These are phyloP conservation scores for Numenius arquata DNA, from an alignment of 2,113 vertebrate species.

Conservation along the genomic window DNA sequence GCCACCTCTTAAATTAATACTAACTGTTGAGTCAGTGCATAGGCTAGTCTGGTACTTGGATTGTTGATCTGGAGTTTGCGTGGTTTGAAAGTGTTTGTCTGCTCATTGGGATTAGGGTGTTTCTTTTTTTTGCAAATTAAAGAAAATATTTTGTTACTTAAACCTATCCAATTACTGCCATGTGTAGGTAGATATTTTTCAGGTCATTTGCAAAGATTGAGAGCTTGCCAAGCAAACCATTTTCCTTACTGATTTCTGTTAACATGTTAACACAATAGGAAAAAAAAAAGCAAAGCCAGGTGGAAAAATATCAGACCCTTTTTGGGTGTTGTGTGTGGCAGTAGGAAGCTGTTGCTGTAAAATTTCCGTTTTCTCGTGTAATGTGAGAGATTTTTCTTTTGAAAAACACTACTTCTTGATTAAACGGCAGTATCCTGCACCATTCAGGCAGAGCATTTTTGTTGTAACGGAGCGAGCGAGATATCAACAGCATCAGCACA, in stretches of 20 bases:
- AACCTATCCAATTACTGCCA: neutral
- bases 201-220: neutral
- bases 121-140: neutral
- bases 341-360: neutral
- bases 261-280: neutral
- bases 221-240: neutral
- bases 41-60: neutral
- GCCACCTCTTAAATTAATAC: neutral
- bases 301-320: neutral
- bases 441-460: neutral
- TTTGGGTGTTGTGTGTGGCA: neutral
- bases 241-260: slow-evolving; percentile 3
- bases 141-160: neutral
- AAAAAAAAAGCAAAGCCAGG: neutral
- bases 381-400: neutral
- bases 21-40: neutral
- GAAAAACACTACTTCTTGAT: too few species aligned
- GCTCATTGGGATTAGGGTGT: neutral
- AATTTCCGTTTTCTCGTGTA: neutral
- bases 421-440: neutral
- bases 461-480: neutral
- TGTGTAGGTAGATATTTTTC: neutral
- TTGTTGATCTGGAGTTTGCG: neutral
- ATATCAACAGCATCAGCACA: neutral
- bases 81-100: neutral